phyloP scores from a whole-genome alignment of 2,888 invertebrate species.

The Diarsia dahlii region DNA sequence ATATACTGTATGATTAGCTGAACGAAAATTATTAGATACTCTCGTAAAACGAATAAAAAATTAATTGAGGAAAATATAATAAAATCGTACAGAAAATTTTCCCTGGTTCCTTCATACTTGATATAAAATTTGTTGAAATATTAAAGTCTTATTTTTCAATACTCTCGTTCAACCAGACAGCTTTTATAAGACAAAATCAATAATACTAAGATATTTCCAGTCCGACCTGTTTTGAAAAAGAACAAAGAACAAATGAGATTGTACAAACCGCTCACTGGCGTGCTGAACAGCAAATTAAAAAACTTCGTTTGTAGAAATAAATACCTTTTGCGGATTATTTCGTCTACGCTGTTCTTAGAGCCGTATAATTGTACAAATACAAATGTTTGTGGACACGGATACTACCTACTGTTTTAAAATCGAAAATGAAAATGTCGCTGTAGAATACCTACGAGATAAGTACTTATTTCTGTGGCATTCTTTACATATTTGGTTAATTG shows the following conservation, averaged over 20 bases:
- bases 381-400: background rate
- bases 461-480: background rate
- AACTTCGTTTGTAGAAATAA: slow-evolving; percentile 54
- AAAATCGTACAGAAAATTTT: background rate
- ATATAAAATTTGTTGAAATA: background rate
- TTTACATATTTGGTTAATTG: background rate
- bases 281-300: slow-evolving; percentile 60
- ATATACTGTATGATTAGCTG: background rate
- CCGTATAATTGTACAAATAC: slow-evolving; percentile 23
- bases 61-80: background rate
- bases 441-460: background rate
- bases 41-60: background rate
- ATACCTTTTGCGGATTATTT: slow-evolving; percentile 60
- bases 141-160: background rate
- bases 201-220: slow-evolving; percentile 26
- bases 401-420: background rate
- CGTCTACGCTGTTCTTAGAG: slow-evolving; percentile 32
- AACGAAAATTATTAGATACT: background rate
- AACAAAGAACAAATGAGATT: slow-evolving; percentile 56
- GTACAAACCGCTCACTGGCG: slow-evolving; percentile 31
- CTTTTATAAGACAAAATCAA: slow-evolving; percentile 6
- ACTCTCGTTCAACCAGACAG: background rate
- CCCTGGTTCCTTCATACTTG: background rate
- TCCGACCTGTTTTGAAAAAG: slow-evolving; percentile 44
- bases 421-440: background rate